Conservation (phyloP, 35 echinoderm and acorn worm genomes). For the Apostichopus japonicus region DNA sequence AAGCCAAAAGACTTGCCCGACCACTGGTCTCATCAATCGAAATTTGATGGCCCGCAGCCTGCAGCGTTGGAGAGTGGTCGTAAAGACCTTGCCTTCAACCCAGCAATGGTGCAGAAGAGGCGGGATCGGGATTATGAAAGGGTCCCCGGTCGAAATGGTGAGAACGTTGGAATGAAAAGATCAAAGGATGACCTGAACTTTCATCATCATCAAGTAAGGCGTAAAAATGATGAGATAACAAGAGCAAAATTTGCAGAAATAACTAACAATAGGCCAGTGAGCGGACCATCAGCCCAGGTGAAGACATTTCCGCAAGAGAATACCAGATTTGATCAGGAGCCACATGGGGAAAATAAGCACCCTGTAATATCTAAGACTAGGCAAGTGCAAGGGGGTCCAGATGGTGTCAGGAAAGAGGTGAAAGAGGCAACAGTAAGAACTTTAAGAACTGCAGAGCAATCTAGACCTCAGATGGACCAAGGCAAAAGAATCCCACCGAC, state of each 20-base stretch:
- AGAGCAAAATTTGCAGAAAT: neutral
- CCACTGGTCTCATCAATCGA: neutral
- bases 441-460: neutral
- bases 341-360: neutral
- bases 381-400: neutral
- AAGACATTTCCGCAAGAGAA: neutral
- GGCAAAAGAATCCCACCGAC: neutral
- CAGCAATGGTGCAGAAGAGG: constrained; percentile 17
- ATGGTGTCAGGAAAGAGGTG: neutral
- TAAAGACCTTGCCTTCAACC: neutral
- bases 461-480: neutral
- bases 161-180: neutral
- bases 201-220: neutral
- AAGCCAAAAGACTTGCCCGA: neutral
- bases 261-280: neutral
- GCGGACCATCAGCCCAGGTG: neutral
- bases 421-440: neutral
- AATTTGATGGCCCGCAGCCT: neutral
- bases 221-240: neutral
- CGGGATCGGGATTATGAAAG: constrained; percentile 28
- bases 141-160: neutral
- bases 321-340: neutral
- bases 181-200: constrained; percentile 34
- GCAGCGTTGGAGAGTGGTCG: neutral
- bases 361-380: neutral